Evolutionary conservation across 2,797 vertebrate genomes (phyloP), one percentile per base, ranked within the genome.

Genomic region (Tamandua tetradactyla): DNA sequence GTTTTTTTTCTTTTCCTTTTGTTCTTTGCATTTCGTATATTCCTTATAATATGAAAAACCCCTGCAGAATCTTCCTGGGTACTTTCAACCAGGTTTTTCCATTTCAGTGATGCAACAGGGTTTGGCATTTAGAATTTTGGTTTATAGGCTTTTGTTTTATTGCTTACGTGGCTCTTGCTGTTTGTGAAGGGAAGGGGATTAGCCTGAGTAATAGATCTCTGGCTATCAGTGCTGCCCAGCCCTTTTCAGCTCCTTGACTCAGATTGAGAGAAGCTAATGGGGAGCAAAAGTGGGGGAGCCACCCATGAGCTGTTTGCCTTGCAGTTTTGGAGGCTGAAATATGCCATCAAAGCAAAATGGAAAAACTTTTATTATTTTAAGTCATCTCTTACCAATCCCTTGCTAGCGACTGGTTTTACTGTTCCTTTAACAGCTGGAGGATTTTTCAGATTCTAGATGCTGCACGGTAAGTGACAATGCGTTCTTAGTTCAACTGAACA

Each of bases 351-450:
- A 93, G 68, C 5, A 57, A 86, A 96, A 37, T 71, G 49, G 75
- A 88, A 57, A 55, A 66, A 71, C 27, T 79, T 93, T n/a, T 0
- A 0, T 82, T 80, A 3, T 86, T 87, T 81, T 92, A 78, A 18
- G 89, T 96, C 94, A 13, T 95, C n/a, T 92, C 85, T 96, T 97
- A 89, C 61, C 96, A 96, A 97, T 72, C 95, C 96, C 74, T 96
- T 97, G 95, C 96, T 97, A 96, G 96, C 89, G 57, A 79, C 71
- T 96, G 96, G 91, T 97, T 96, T 97, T 95, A 96, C 94, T 97
- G 87, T 96, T 96, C 95, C 96, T 95, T 97, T 94, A 97, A 96
- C 96, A 97, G 96, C 95, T 97, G 96, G 97, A 97, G 92, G 74
- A 95, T 93, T 95, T 96, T 97, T 97, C 96, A 97, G 93, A 97